A percentile compares a stretch with the other conserved stretches of the same genome.
Conservation (phyloP, 2,888 invertebrate species). For the Blastobasis adustella region DNA sequence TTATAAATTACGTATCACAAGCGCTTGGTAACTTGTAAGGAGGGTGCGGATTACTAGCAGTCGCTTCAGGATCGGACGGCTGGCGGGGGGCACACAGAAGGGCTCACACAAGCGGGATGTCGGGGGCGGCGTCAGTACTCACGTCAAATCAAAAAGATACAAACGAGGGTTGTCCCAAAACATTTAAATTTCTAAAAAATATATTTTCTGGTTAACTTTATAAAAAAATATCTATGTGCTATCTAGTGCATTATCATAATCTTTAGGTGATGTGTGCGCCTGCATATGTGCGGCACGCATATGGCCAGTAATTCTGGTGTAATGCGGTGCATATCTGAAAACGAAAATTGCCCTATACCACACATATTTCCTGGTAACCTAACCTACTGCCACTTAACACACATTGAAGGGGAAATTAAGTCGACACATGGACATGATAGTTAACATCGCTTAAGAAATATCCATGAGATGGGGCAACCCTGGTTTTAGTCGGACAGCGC, state of each 20-base stretch:
- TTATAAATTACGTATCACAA: no score
- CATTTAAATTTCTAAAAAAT: slow-evolving; percentile 58
- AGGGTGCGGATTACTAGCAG: no score
- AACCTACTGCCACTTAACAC: slow-evolving; percentile 62
- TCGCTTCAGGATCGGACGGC: no score
- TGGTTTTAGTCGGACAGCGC: slow-evolving; percentile 60
- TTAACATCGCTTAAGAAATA: slow-evolving; percentile 66
- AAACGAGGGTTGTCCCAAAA: slow-evolving; percentile 76
- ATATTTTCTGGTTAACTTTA: slow-evolving; percentile 51
- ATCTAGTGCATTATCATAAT: slow-evolving; percentile 70
- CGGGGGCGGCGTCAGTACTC: slow-evolving; percentile 68
- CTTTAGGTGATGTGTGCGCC: slow-evolving; percentile 74
- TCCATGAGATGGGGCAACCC: slow-evolving; percentile 76
- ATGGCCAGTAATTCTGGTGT: slow-evolving; percentile 76
- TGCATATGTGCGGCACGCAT: slow-evolving; percentile 75
- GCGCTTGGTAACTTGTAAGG: no score
- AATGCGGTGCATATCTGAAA: slow-evolving; percentile 75
- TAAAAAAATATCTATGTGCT: slow-evolving; percentile 69
- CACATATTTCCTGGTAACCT: slow-evolving; percentile 69
- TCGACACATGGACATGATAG: slow-evolving; percentile 71
- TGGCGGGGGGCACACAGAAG: slow-evolving; percentile 16
- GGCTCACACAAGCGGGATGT: slow-evolving; percentile 53
- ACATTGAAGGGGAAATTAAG: slow-evolving; percentile 66
- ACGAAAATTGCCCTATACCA: slow-evolving; percentile 75
- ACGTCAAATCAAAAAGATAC: slow-evolving; percentile 41